A percentile compares a stretch with the other conserved stretches of the same genome.
Evolutionary conservation across 2,113 vertebrate genomes (phyloP).

Genomic region (Formicarius rufipectus): DNA sequence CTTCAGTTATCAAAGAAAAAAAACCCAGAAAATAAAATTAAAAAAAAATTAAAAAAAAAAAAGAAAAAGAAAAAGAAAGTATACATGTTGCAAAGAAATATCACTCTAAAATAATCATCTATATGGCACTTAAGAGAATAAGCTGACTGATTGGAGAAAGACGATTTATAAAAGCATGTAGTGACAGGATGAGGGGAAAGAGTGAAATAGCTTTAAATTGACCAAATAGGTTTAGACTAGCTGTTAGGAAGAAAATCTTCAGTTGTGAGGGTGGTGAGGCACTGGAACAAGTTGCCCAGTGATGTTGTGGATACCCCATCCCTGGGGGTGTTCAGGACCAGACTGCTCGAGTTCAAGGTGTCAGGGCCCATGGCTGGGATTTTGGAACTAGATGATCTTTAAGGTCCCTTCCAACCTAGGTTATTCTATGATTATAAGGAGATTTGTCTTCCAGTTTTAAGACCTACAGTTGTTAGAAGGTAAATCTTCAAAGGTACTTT

Average conservation of each 20-base stretch:
- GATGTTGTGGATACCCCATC: not conserved
- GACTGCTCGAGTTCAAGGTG: not conserved
- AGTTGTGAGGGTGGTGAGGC: not conserved
- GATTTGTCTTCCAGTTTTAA: not conserved
- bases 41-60: too few relatives aligned
- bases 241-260: not conserved
- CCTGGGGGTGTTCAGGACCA: not conserved
- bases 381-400: not conserved
- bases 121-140: not conserved
- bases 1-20: not conserved
- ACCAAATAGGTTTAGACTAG: not conserved
- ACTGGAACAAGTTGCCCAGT: not conserved
- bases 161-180: not conserved
- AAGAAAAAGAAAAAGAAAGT: not conserved
- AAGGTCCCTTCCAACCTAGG: not conserved
- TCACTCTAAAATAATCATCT: not conserved
- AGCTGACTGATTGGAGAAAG: not conserved
- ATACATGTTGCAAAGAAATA: not conserved
- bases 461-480: not conserved
- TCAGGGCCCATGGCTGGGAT: not conserved
- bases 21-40: too few relatives aligned
- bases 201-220: not conserved
- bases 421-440: not conserved
- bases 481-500: not conserved
- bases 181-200: not conserved